Evolutionary conservation across 2,113 vertebrate genomes (phyloP).

Genomic region (Cygnus buccinator): DNA sequence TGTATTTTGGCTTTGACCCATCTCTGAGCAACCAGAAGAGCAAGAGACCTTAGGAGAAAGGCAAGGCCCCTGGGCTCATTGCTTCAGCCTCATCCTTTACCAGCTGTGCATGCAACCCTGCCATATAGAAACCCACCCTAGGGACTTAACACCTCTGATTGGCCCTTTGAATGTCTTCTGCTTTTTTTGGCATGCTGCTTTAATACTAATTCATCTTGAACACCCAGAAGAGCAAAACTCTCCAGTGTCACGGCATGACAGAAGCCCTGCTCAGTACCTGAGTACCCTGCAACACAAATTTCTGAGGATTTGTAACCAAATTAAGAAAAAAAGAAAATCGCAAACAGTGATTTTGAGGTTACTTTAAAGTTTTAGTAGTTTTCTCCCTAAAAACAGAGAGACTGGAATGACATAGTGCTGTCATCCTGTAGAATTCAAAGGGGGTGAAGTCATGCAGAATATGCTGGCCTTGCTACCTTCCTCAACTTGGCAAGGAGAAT

Average conservation of each 20-base stretch:
- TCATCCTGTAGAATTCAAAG: not conserved
- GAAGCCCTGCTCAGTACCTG: not conserved
- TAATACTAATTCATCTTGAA: not conserved
- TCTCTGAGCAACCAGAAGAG: not conserved
- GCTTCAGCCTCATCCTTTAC: not conserved
- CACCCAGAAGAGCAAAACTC: not conserved
- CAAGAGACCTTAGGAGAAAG: not conserved
- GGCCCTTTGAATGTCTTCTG: not conserved
- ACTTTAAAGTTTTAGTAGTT: not conserved
- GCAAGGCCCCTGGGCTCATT: too few relatives aligned
- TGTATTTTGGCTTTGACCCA: not conserved
- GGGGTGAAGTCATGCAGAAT: not conserved
- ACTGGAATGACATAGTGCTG: accelerated
- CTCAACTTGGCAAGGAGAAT: not conserved
- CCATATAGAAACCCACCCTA: not conserved
- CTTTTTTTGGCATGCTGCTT: not conserved
- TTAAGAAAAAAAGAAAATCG: not conserved
- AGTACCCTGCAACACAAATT: not conserved
- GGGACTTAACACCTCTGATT: not conserved
- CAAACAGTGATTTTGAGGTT: not conserved
- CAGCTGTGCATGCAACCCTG: not conserved
- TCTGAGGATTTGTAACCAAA: not conserved
- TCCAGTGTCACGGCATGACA: not conserved
- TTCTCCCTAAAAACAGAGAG: not conserved
- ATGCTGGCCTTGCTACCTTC: not conserved